Evolutionary conservation across 2,888 invertebrate species (phyloP).

Genomic region (Ectemnius lituratus): DNA sequence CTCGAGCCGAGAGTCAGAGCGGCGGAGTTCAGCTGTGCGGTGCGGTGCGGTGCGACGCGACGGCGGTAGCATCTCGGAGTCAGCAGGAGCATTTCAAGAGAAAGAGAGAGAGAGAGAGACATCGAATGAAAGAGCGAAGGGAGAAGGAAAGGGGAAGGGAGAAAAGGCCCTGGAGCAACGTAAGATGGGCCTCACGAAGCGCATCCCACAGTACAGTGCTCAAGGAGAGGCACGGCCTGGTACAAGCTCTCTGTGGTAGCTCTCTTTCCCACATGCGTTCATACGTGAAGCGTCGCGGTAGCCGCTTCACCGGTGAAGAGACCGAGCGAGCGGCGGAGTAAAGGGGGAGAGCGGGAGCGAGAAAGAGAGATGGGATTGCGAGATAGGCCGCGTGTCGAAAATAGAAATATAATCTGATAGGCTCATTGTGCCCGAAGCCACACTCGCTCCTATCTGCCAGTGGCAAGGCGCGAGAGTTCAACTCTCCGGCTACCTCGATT

Average conservation of each 20-base stretch:
- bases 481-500: slow-evolving; percentile 52
- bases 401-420: slow-evolving; percentile 78
- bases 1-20: not conserved
- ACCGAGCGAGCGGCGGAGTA: no score
- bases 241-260: slow-evolving; percentile 29
- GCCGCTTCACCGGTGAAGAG: slow-evolving; percentile 56
- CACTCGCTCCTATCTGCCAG: slow-evolving; percentile 71
- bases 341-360: no score
- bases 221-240: slow-evolving; percentile 19
- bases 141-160: slow-evolving; percentile 18
- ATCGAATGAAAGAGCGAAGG: no score
- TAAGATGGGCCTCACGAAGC: slow-evolving; percentile 37
- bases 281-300: slow-evolving; percentile 66
- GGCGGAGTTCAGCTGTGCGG: not conserved
- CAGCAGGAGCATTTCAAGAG: slow-evolving; percentile 40
- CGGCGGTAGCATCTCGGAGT: slow-evolving; percentile 23
- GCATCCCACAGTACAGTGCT: slow-evolving; percentile 15
- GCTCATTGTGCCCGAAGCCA: slow-evolving; percentile 76
- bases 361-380: slow-evolving; percentile 73
- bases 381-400: slow-evolving; percentile 77
- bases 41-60: no score
- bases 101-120: not conserved
- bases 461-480: slow-evolving; percentile 58
- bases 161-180: slow-evolving; percentile 45
- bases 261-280: slow-evolving; percentile 24